A percentile compares a stretch with the other conserved stretches of the same genome.
Conservation (phyloP, 2,888 invertebrate species). For the Coelinius sp. region DNA sequence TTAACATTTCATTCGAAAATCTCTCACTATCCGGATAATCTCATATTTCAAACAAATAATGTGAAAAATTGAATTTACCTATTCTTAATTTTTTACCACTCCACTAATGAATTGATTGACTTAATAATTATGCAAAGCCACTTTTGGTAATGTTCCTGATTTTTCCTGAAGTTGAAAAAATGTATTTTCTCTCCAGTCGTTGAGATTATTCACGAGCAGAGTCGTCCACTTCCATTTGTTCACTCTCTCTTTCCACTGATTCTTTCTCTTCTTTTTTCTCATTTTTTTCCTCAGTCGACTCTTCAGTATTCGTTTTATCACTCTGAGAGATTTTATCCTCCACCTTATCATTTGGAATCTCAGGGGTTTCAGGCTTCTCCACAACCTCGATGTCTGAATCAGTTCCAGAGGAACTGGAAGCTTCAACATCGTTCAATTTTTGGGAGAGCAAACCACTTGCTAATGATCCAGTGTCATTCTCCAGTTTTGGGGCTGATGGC, state of each 20-base stretch:
- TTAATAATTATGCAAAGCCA: constrained; percentile 44
- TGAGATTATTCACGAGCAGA: constrained; percentile 48
- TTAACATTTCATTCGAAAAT: no score
- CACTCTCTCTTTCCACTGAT: constrained; percentile 41
- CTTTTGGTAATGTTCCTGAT: constrained; percentile 47
- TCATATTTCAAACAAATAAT: background rate
- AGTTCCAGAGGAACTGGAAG: constrained; percentile 45
- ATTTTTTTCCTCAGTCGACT: constrained; percentile 17
- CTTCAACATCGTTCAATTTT: constrained; percentile 35
- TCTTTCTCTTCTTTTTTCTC: constrained; percentile 1
- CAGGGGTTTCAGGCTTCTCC: constrained; percentile 59
- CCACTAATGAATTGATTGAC: constrained; percentile 16
- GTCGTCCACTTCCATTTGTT: constrained; percentile 58
- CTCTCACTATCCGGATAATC: background rate
- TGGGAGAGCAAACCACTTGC: constrained; percentile 33
- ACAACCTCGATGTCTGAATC: constrained; percentile 68
- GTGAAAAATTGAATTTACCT: constrained; percentile 28
- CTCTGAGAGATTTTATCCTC: constrained; percentile 38
- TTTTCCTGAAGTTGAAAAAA: constrained; percentile 9
- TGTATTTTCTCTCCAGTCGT: constrained; percentile 25
- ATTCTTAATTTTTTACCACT: constrained; percentile 9
- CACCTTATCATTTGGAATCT: constrained; percentile 43
- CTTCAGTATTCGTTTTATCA: constrained; percentile 21
- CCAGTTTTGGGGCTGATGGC: constrained; percentile 81
- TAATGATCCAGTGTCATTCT: constrained; percentile 52